phyloP scores from a whole-genome alignment of 2,797 vertebrate genomes.

The Chloroceryle amazona region DNA sequence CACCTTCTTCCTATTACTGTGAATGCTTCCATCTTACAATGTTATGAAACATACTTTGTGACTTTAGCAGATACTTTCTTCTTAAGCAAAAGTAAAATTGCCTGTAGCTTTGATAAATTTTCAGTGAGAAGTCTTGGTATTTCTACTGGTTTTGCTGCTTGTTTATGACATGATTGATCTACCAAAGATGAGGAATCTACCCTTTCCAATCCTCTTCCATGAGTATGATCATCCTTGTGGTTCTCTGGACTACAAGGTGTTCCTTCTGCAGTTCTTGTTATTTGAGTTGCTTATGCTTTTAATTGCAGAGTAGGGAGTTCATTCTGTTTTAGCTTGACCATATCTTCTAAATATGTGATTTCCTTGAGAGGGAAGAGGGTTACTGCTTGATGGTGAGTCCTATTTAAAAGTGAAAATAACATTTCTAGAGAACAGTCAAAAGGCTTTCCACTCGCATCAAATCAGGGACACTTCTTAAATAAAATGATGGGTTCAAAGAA shows the following conservation, averaged over 20 bases:
- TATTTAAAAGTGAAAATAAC: constrained; percentile 50
- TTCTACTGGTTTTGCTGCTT: background rate
- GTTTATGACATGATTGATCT: background rate
- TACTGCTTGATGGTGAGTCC: constrained; percentile 40
- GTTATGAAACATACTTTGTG: background rate
- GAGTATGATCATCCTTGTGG: background rate
- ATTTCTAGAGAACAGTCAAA: background rate
- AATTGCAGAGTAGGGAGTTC: background rate
- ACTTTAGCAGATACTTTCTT: background rate
- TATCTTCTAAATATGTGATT: background rate
- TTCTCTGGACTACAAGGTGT: background rate
- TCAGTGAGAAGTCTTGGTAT: background rate
- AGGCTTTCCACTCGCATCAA: background rate
- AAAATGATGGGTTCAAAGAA: background rate
- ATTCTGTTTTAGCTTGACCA: background rate
- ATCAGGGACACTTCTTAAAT: background rate
- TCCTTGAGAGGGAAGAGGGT: constrained; percentile 4
- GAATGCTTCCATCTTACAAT: background rate
- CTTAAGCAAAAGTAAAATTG: background rate
- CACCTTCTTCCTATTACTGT: background rate
- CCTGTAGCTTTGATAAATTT: background rate
- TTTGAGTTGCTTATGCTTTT: background rate
- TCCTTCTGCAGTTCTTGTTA: background rate
- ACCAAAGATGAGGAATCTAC: background rate
- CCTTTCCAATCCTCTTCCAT: background rate